Percentiles rank a stretch among this genome's conserved stretches.
Evolutionary conservation across 2,888 invertebrate genomes (phyloP).

Genomic region (Halictus quadricinctus): DNA sequence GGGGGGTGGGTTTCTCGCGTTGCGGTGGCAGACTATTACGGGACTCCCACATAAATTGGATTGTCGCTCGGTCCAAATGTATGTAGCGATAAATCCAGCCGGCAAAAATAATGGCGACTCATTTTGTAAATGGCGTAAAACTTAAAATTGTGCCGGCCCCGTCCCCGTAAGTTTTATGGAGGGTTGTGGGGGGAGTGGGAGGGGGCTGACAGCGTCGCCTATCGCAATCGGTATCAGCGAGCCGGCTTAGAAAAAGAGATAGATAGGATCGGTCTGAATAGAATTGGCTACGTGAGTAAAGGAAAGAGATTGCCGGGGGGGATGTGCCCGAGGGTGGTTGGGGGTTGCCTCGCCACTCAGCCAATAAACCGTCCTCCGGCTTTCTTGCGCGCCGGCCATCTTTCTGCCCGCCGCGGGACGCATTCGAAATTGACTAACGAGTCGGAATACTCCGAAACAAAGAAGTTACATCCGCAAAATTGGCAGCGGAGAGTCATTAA

Average conservation of each 20-base stretch:
- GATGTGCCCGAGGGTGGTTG: neutral
- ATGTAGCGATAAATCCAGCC: conserved; percentile 80
- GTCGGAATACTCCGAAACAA: conserved; percentile 36
- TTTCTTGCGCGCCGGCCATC: conserved; percentile 42
- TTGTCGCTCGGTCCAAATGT: conserved; percentile 79
- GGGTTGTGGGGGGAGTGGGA: conserved; percentile 45
- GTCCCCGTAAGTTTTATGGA: conserved; percentile 69
- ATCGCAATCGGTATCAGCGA: conserved; percentile 69
- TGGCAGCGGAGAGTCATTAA: neutral
- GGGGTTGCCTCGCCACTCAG: conserved; percentile 24
- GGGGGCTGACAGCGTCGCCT: conserved; percentile 67
- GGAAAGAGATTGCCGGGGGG: conserved; percentile 54
- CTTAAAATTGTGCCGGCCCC: conserved; percentile 78
- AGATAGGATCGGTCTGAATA: conserved; percentile 55
- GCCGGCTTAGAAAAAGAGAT: conserved; percentile 63
- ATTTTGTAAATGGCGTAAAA: conserved; percentile 82
- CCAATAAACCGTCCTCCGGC: conserved; percentile 48
- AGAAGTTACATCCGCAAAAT: neutral
- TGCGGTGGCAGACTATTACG: conserved; percentile 81
- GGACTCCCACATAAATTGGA: conserved; percentile 81
- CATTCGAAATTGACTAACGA: conserved; percentile 75
- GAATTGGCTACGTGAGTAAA: conserved; percentile 64
- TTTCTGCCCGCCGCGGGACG: conserved; percentile 27
- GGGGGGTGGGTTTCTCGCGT: conserved; percentile 75
- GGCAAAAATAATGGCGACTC: conserved; percentile 82